Base-by-base conservation (phyloP, 2,113 vertebrate species). In the Phrynosoma blainvillii region DNA sequence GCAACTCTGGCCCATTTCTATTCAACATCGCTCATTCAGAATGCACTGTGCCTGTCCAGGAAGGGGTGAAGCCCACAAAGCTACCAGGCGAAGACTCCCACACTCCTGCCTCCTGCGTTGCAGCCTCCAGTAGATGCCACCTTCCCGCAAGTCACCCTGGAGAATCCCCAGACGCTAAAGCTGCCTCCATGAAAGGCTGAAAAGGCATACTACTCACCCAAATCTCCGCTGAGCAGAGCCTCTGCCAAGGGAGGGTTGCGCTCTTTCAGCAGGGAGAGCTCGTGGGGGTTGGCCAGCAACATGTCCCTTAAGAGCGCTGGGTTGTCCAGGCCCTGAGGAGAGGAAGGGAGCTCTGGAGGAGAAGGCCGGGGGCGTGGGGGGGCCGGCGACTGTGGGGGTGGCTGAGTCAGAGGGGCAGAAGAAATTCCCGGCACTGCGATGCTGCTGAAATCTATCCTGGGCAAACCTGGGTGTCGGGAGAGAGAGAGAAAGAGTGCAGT, bases 221-320 rank as follows among this genome's bases (percentile, higher is more conserved):
- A 96, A 90, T 99, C 98, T 93, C 99, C 98, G 2, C 99, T 99
- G 81, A 99, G 98, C 91, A 99, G 96, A 0, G 99, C 99, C 78
- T 99, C 99, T 0, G 99, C 99, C 82, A 99, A 93, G 0, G 98
- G 98, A 0, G 99, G 99, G 83, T 99, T 99, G 71, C 99, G 97
- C 90, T 99, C 99, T 95, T 99, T 99, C 74, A 99, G 97, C 91
- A 99, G 97, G 0, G 99, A 99, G 79, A 99, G 97, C 95, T 99
- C 99, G 0, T 99, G 99, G 1, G 99, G 98, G 93, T 99, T 99
- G 52, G 98, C 97, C 54, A 99, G 94, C 81, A 99, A 93, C 99
- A 99, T 99, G 92, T 99, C 98, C 91, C 99, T 97, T 7, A 99
- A 96, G 94, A 99, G 95, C 25, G 97, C 97, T 0, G 99, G 99